Conservation (phyloP, 2,113 vertebrate species). For the Tichodroma muraria region DNA sequence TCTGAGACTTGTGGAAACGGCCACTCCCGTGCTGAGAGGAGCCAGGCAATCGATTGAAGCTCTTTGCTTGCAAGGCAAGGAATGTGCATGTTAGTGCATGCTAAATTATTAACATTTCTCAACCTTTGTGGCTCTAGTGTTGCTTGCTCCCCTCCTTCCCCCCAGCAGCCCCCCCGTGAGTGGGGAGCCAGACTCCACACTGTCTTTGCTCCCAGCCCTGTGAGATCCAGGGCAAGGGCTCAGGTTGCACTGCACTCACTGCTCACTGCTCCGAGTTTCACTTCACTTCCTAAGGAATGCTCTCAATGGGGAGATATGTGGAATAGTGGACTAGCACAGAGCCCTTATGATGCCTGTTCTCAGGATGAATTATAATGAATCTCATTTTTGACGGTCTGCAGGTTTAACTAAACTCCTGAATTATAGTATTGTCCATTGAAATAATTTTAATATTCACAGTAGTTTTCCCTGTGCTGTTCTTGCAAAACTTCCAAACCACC, state of each 20-base stretch:
- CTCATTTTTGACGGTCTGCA: conserved; percentile 30
- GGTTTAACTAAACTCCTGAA: conserved; percentile 52
- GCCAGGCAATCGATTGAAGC: conserved; percentile 29
- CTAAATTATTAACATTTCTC: conserved; percentile 67
- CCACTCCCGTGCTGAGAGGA: conserved; percentile 3
- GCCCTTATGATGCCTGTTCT: neutral
- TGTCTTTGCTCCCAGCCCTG: neutral
- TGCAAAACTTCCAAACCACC: conserved; percentile 11
- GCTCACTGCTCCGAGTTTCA: neutral
- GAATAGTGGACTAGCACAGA: neutral
- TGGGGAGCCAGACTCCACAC: neutral
- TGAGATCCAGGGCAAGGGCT: neutral
- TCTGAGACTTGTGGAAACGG: neutral
- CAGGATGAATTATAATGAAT: conserved; percentile 36
- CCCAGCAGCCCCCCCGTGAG: neutral
- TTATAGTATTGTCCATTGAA: conserved; percentile 37
- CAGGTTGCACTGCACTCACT: neutral
- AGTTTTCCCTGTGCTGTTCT: conserved; percentile 8
- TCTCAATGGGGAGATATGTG: neutral
- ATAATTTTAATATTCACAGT: conserved; percentile 24
- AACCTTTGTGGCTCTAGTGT: neutral
- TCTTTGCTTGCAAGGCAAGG: conserved; percentile 49
- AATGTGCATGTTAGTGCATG: conserved; percentile 64
- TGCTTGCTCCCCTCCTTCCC: neutral
- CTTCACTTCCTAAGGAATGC: neutral